Evolutionary conservation across 2,113 vertebrate species (phyloP), one percentile per base, ranked within the genome.

Genomic region (Crotalus tigris): DNA sequence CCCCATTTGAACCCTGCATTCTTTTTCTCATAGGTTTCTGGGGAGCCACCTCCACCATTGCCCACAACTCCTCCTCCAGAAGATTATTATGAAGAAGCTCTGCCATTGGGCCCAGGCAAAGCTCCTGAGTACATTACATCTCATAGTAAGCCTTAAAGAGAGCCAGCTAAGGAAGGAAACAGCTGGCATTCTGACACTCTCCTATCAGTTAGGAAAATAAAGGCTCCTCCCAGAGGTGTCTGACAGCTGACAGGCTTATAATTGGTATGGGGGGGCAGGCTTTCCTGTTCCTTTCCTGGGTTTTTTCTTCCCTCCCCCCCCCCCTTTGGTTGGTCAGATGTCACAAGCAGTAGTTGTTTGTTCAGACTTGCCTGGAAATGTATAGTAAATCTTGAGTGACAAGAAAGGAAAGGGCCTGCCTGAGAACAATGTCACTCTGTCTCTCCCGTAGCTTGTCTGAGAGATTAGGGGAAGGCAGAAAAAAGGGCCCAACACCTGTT

Each of bases 81-180:
- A 96, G 99, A 99, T 97, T 99, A 99, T 97, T 99, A 99, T 11
- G 99, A 99, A 96, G 99, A 99, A 94, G 99, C 99, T 0, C 98
- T 99, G 94, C 99, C 99, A 13, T 97, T 99, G n/a, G 98, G 99
- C 13, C 98, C 99, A 0, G 99, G 98, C 92, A 98, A 99, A 90
- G 95, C 97, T 1, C 99, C 99, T 0, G 99, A 99, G 96, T 99
- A 99, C 95, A 99, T 99, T 95, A 99, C 98, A 90, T 98, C 98
- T 93, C 98, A 97, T 96, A 98, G 99, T 99, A 97, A 98, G 99
- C 97, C 87, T 93, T 0, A 9, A 49, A 89, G 91, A 0, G 0
- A 0, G 0, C 15, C 0, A 0, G n/a, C n/a, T 33, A 87, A 33
- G 33, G 49, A 61, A 24, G 53, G 0, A 59, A 85, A 54, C 91